phyloP scores from a whole-genome alignment of 2,888 invertebrate genomes.

The Polia nebulosa region DNA sequence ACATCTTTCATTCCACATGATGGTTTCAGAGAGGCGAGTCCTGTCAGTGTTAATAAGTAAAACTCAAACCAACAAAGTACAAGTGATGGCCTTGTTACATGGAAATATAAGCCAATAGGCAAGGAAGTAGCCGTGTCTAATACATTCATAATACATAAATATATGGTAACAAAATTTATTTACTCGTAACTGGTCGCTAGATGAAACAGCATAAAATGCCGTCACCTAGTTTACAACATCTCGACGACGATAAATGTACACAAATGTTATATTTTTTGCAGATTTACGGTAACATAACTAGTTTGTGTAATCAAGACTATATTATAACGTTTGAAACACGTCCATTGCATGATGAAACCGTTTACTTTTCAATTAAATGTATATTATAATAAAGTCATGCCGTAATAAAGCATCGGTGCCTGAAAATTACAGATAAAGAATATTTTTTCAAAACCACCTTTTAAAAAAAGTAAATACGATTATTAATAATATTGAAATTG shows the following conservation, averaged over 20 bases:
- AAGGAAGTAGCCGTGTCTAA: conserved; percentile 74
- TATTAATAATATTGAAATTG: conserved; percentile 73
- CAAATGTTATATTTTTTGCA: conserved; percentile 89
- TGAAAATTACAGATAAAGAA: conserved; percentile 82
- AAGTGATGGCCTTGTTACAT: conserved; percentile 87
- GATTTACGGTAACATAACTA: conserved; percentile 83
- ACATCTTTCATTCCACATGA: conserved; percentile 83
- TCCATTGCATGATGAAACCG: conserved; percentile 82
- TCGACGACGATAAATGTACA: conserved; percentile 80
- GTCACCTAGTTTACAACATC: conserved; percentile 80
- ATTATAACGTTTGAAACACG: conserved; percentile 79
- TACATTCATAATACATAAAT: conserved; percentile 75
- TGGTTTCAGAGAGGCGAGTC: conserved; percentile 73
- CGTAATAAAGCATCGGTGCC: conserved; percentile 85
- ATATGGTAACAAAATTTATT: conserved; percentile 74
- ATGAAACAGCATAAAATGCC: conserved; percentile 84
- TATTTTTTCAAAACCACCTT: conserved; percentile 86
- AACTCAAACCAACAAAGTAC: conserved; percentile 84
- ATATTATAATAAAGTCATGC: conserved; percentile 76
- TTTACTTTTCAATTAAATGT: conserved; percentile 77
- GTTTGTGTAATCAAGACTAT: conserved; percentile 80
- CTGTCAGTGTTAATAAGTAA: conserved; percentile 70
- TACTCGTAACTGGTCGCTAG: conserved; percentile 79
- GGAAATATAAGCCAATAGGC: conserved; percentile 79
- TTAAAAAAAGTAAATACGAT: conserved; percentile 69